Percentiles rank a stretch among this genome's conserved stretches.
Evolutionary conservation across 2,888 invertebrate genomes (phyloP).

Genomic region (Noctua pronuba): DNA sequence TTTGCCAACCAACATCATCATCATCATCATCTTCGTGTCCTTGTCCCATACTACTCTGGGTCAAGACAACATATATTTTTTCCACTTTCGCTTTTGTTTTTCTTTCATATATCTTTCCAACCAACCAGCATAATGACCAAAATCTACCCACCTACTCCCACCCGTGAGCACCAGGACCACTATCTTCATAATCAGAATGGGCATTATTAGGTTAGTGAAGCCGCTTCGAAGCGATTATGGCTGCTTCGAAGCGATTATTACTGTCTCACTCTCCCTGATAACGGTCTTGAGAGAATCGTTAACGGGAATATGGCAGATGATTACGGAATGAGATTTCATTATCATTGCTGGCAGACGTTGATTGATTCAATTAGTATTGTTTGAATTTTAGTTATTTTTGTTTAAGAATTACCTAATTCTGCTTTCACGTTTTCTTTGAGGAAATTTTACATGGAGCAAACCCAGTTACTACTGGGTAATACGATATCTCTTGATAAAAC

Average conservation of each 20-base stretch:
- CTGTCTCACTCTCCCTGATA: conserved; percentile 40
- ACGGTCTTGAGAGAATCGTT: conserved; percentile 46
- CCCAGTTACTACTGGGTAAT: background rate
- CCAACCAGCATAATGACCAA: background rate
- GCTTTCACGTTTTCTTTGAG: too few relatives aligned
- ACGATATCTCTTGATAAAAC: too few relatives aligned
- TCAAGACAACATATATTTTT: too few relatives aligned
- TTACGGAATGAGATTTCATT: conserved; percentile 37
- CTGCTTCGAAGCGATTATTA: conserved; percentile 46
- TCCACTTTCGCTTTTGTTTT: background rate
- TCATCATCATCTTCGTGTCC: background rate
- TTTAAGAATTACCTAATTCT: background rate
- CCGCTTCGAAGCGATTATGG: conserved; percentile 44
- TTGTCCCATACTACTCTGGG: background rate
- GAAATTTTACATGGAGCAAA: background rate
- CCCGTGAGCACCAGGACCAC: conserved; percentile 6
- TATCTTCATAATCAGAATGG: conserved; percentile 51
- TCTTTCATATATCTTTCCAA: too few relatives aligned
- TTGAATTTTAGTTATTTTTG: background rate
- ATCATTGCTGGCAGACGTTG: conserved; percentile 26
- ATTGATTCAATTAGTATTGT: background rate
- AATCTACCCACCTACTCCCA: background rate
- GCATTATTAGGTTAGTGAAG: conserved; percentile 44
- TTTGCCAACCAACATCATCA: too few relatives aligned
- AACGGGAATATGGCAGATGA: conserved; percentile 30